Evolutionary conservation across 2,113 vertebrate genomes (phyloP).

Genomic region (Beaufortia kweichowensis): DNA sequence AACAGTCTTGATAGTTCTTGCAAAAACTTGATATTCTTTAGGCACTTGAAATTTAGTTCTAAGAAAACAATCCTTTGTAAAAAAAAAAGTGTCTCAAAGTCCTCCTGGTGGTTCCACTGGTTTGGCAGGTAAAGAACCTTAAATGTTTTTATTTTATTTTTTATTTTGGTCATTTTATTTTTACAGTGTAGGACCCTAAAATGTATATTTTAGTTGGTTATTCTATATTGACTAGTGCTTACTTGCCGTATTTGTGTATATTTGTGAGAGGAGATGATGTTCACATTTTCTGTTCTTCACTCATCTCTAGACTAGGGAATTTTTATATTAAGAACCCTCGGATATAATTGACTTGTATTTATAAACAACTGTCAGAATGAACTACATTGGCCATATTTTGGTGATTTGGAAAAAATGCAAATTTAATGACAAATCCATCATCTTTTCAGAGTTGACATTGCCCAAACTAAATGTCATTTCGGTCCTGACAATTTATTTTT

Average conservation of each 20-base stretch:
- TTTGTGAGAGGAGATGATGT: background rate
- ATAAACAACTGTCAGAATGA: background rate
- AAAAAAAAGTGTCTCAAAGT: too few relatives aligned
- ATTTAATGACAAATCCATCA: conserved; percentile 63
- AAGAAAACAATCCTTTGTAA: too few relatives aligned
- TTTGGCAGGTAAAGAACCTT: too few relatives aligned
- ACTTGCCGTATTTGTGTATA: background rate
- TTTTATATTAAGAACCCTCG: background rate
- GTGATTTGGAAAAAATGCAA: conserved; percentile 61
- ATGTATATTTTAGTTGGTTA: too few relatives aligned
- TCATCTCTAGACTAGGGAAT: background rate
- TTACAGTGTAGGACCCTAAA: too few relatives aligned
- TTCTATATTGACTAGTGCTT: background rate
- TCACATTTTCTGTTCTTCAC: background rate
- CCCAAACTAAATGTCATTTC: conserved; percentile 16
- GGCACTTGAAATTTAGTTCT: too few relatives aligned
- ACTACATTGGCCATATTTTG: conserved; percentile 7
- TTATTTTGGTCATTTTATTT: too few relatives aligned
- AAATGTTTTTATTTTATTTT: too few relatives aligned
- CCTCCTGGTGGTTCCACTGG: too few relatives aligned
- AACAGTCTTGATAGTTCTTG: too few relatives aligned
- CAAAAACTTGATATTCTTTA: too few relatives aligned
- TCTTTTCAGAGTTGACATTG: conserved; percentile 59
- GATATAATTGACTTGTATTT: conserved; percentile 16
- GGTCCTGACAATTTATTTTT: conserved; percentile 40